A percentile compares a stretch with the other conserved stretches of the same genome.
Conservation (phyloP, 2,797 vertebrate genomes). For the Phalloptychus januarius region DNA sequence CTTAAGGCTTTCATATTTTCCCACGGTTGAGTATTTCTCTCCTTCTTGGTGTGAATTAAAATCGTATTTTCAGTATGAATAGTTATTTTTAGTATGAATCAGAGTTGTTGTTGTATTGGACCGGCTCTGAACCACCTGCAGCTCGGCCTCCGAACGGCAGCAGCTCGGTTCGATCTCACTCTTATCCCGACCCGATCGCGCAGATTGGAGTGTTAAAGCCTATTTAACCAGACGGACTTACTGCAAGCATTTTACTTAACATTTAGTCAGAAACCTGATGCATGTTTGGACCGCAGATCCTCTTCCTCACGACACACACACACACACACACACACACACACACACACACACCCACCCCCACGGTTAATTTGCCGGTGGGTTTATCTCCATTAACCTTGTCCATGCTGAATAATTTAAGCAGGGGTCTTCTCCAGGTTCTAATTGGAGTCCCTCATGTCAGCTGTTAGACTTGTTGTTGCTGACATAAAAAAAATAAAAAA, state of each 20-base stretch:
- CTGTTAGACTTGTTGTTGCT: conserved; percentile 80
- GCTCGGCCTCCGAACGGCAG: background rate
- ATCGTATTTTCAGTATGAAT: background rate
- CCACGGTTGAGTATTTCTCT: background rate
- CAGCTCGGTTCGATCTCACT: background rate
- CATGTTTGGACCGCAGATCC: background rate
- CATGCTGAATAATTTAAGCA: conserved; percentile 85
- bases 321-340: too few relatives aligned
- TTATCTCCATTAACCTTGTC: conserved; percentile 70
- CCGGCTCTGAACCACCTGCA: conserved; percentile 51
- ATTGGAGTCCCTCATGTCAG: conserved; percentile 73
- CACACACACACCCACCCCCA: too few relatives aligned
- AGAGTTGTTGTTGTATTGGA: background rate
- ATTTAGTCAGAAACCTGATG: conserved; percentile 2
- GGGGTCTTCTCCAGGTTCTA: conserved; percentile 68
- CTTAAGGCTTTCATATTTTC: background rate
- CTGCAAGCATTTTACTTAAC: background rate
- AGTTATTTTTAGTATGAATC: background rate
- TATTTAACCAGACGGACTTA: background rate
- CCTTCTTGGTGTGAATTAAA: background rate
- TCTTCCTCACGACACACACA: background rate
- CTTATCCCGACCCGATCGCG: background rate
- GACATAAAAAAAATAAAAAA: conserved; percentile 75
- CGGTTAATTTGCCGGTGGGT: conserved; percentile 47
- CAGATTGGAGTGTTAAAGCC: background rate